phyloP scores from a whole-genome alignment of 1,140 invertebrate genomes.

The Anastrepha ludens region DNA sequence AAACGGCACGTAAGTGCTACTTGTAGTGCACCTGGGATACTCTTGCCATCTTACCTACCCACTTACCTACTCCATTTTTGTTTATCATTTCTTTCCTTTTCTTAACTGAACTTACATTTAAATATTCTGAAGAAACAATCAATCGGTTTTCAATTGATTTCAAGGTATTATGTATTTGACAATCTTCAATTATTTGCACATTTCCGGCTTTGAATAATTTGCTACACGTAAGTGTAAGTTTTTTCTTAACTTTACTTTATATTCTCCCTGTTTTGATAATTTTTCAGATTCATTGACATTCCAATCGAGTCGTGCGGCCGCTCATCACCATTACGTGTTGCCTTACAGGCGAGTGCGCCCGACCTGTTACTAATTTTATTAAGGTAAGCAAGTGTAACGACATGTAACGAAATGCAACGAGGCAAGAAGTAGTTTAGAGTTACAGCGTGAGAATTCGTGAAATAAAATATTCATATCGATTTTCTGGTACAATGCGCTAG shows the following conservation, averaged over 20 bases:
- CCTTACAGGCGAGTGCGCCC: constrained; percentile 81
- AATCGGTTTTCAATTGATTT: too few species aligned
- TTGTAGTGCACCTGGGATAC: too few species aligned
- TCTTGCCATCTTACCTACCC: too few species aligned
- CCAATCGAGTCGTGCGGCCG: constrained; percentile 85
- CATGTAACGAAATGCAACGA: neutral
- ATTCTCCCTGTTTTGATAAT: constrained; percentile 21
- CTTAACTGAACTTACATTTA: too few species aligned
- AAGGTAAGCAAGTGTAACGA: constrained; percentile 66
- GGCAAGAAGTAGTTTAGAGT: neutral
- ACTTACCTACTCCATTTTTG: too few species aligned
- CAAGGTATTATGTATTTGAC: too few species aligned
- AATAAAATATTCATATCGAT: neutral
- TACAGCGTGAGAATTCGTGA: neutral
- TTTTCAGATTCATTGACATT: constrained; percentile 83
- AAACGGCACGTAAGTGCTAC: too few species aligned
- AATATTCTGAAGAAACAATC: too few species aligned
- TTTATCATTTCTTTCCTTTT: too few species aligned
- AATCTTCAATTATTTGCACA: neutral
- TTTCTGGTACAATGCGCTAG: neutral
- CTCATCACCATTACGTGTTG: constrained; percentile 81
- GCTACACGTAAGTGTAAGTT: neutral
- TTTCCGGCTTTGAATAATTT: neutral
- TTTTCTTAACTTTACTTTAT: neutral
- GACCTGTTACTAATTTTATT: constrained; percentile 84